Evolutionary conservation across 1,140 invertebrate genomes (phyloP), one percentile per base, ranked within the genome.

Genomic region (Drosophila sp.): DNA sequence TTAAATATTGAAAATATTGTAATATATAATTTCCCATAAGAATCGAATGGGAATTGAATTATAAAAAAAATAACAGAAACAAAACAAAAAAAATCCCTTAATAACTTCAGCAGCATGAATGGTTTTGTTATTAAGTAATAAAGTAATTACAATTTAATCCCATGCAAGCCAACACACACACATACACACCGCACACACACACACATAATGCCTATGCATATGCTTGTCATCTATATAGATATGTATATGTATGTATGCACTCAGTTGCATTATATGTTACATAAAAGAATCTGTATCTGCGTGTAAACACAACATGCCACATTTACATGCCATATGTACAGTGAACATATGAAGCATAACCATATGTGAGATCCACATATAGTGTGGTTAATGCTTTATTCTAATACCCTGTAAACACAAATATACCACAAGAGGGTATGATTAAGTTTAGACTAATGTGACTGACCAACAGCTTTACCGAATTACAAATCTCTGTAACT

Each of bases 71-170:
- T 0, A 36, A 45, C 9, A 51, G n/a, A 36, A 41, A 50, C 38
- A 13, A 25, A 32, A 21, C 25, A 25, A 48, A 13, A 59, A 54
- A 73, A 67, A 70, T 62, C 18, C 41, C 48, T 76, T 84, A 86
- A 84, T 84, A 84, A 74, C 80, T 84, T 84, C 66, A 80, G 77
- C 80, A 66, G 80, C 80, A 73, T 84, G 80, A 83, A 84, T 80
- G 80, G 73, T 83, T 83, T 83, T 84, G 80, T 83, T 83, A 84
- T 84, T 84, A 84, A 84, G 80, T 83, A 83, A 83, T 83, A 83
- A 84, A 83, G 80, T 83, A 83, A 83, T 83, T 83, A 83, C 77
- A 83, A 76, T 76, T 84, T 83, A 83, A 83, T 83, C 81, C 73
- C 77, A 29, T 73, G 64, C 79, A 61, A 58, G 63, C 59, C 40